Evolutionary conservation across 2,113 vertebrate species (phyloP).

Genomic region (Sylvilagus bachmani): DNA sequence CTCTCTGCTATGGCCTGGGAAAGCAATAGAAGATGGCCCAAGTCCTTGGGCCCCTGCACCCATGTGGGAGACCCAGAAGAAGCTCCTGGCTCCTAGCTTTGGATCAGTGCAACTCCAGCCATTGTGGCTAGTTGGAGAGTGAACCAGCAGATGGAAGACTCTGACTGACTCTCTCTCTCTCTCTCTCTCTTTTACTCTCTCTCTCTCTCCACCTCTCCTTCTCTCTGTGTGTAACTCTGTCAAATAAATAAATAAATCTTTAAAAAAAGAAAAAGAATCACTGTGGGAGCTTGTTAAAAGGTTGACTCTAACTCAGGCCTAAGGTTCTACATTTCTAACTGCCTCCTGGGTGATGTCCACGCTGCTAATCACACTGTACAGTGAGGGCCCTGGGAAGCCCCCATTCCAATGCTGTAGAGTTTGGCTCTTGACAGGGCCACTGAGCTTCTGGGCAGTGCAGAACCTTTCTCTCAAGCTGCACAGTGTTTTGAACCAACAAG

Average conservation of each 20-base stretch:
- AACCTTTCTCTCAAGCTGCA: background rate
- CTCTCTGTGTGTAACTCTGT: too few species aligned
- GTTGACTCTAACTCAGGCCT: background rate
- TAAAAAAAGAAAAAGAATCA: background rate
- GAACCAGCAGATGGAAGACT: too few species aligned
- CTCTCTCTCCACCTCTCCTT: background rate
- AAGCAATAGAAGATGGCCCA: too few species aligned
- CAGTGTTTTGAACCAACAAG: constrained; percentile 36
- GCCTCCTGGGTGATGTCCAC: background rate
- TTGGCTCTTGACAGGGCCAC: background rate
- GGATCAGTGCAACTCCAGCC: too few species aligned
- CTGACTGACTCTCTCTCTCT: too few species aligned
- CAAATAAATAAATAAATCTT: too few species aligned
- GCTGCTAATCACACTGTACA: background rate
- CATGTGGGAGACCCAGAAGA: too few species aligned
- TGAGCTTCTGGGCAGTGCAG: background rate
- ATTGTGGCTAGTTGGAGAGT: too few species aligned
- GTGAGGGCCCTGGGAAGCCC: background rate
- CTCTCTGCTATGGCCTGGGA: too few species aligned
- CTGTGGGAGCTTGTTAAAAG: background rate
- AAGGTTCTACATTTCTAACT: background rate
- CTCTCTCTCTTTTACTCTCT: too few species aligned
- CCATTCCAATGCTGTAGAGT: background rate
- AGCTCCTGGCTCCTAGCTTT: too few species aligned
- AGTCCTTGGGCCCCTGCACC: too few species aligned